Conservation (phyloP, 2,113 vertebrate genomes). For the Rhinoderma darwinii region DNA sequence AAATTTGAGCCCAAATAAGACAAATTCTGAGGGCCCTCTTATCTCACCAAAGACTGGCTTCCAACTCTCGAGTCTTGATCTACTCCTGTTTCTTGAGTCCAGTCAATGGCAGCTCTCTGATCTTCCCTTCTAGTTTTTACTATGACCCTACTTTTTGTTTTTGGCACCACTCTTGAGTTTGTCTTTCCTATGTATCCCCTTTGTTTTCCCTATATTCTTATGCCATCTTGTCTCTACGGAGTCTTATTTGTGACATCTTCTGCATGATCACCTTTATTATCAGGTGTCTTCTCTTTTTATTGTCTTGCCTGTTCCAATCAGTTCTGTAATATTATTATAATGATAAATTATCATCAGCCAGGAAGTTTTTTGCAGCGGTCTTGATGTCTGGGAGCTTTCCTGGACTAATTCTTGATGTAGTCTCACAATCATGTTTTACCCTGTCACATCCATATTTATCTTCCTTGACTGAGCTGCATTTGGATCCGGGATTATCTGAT, state of each 20-base stretch:
- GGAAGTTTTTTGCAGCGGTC: neutral
- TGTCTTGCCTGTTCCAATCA: neutral
- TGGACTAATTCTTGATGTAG: neutral
- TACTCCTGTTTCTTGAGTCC: neutral
- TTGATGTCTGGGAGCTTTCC: neutral
- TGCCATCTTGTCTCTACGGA: neutral
- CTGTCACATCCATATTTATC: neutral
- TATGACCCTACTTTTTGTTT: neutral
- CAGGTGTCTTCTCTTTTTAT: neutral
- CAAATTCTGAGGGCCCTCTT: no score
- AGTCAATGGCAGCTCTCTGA: neutral
- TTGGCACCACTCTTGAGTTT: no score
- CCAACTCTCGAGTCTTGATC: neutral
- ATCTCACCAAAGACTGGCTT: neutral
- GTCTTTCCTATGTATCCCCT: neutral
- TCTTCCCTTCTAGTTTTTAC: neutral
- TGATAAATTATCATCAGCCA: neutral
- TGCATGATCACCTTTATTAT: neutral
- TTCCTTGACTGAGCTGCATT: conserved; percentile 71
- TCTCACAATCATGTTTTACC: neutral
- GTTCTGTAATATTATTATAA: neutral
- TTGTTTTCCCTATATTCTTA: neutral
- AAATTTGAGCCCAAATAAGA: no score
- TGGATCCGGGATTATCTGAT: conserved; percentile 92
- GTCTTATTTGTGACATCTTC: neutral